Base-by-base conservation (phyloP, 2,888 invertebrate genomes). In the Aproaerema taeniolella region DNA sequence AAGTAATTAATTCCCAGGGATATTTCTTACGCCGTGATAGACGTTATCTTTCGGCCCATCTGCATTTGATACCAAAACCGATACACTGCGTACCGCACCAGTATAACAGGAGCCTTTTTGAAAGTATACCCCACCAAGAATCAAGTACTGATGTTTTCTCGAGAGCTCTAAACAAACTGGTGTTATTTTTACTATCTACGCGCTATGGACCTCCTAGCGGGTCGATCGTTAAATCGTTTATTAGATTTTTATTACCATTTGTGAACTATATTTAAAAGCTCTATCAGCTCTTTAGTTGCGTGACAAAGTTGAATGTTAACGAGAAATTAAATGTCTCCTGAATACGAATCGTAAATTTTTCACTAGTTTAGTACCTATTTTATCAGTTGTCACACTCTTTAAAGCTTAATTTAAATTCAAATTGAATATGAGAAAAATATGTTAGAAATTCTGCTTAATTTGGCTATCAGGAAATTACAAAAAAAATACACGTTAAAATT, bases 211-310 rank as follows among this genome's bases (percentile, higher is more conserved):
- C 76, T 71, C 74, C 73, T 73, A 70, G 66, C 62, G 67, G 71
- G 71, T 64, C 65, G 72, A 67, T 71, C 68, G 76, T 75, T 76
- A 77, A 63, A 72, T 65, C 62, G 66, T 76, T 73, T 77, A 75
- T 75, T 66, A 70, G 71, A 67, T 70, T 77, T 78, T 77, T 74
- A 77, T 71, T 72, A 65, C 59, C 58, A 59, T 63, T 66, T 67
- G 64, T 70, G 67, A 71, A 71, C 67, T 72, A 63, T 67, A 71
- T 71, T 68, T 65, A 67, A 71, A 63, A 60, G 54, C 48, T 54
- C 55, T 60, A 67, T 69, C 65, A 59, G 58, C 56, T 61, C 62
- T 61, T 53, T 46, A 61, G 67, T 61, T 67, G 61, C 63, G 62
- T 60, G 57, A 60, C 51, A 49, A 44, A 41, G 33, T 50, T 47